Percentiles rank a stretch among this genome's conserved stretches.
These are phyloP conservation scores for Dipus sagitta DNA, from an alignment of 2,797 vertebrate species.

Conservation along the genomic window DNA sequence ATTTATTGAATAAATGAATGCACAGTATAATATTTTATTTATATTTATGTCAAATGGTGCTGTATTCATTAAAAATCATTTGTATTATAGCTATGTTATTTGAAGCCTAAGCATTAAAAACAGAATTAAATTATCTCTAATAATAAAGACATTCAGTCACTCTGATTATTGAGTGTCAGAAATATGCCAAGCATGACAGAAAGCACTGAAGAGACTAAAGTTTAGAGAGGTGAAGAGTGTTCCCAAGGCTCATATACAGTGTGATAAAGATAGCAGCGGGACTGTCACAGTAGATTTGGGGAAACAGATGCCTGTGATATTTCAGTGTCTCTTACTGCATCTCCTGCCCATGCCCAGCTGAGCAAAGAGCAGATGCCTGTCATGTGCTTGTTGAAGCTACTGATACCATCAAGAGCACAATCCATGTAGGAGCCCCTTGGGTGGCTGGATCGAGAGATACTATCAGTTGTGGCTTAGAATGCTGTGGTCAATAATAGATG, in stretches of 20 bases:
- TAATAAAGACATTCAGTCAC: not conserved
- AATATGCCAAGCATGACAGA: not conserved
- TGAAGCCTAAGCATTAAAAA: slow-evolving; percentile 15
- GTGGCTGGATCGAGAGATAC: not conserved
- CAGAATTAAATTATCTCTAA: not conserved
- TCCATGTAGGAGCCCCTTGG: not conserved
- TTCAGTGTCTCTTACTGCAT: not conserved
- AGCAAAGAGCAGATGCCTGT: not conserved
- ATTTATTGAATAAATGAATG: not conserved
- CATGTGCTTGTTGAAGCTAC: not conserved
- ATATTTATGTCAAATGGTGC: not conserved
- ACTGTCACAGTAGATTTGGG: not conserved
- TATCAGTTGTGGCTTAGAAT: not conserved
- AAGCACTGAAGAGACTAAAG: not conserved
- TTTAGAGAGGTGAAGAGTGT: not conserved
- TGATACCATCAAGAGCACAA: too few species aligned
- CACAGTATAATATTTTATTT: not conserved
- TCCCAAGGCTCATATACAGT: not conserved
- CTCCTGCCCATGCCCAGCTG: not conserved
- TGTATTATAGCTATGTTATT: slow-evolving; percentile 30
- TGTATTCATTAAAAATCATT: not conserved
- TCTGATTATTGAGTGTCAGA: not conserved
- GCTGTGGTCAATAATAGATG: not conserved
- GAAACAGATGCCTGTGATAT: not conserved
- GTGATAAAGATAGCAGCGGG: not conserved